These are phyloP conservation scores for Trachelus stipa DNA, from an alignment of 2,888 invertebrate genomes.

Conservation along the genomic window DNA sequence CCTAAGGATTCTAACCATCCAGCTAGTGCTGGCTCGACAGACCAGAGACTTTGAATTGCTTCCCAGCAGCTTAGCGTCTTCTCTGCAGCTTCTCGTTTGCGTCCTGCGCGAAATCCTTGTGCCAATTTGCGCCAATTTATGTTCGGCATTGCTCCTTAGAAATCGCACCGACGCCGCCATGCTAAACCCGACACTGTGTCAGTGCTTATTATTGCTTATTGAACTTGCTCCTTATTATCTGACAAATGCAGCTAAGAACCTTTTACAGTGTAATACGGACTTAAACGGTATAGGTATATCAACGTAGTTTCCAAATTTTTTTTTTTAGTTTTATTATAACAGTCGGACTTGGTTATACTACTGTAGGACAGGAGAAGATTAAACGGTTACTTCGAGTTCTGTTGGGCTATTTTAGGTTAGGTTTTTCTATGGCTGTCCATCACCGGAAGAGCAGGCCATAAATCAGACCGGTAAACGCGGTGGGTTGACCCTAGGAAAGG, in stretches of 20 bases:
- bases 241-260: neutral
- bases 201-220: neutral
- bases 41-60: constrained; percentile 63
- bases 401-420: neutral
- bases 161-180: constrained; percentile 42
- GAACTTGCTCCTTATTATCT: neutral
- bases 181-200: neutral
- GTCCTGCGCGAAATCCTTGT: constrained; percentile 58
- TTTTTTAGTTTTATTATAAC: neutral
- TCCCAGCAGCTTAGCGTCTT: constrained; percentile 62
- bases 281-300: no score
- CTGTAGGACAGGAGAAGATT: neutral
- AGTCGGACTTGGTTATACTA: neutral
- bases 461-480: constrained; percentile 59
- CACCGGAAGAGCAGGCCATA: constrained; percentile 51
- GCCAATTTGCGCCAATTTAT: constrained; percentile 55
- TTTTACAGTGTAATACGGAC: neutral
- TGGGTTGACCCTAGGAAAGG: constrained; percentile 60
- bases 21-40: constrained; percentile 45
- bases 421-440: neutral
- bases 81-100: constrained; percentile 47
- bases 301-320: no score
- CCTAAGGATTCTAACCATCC: constrained; percentile 47
- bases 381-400: neutral
- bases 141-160: constrained; percentile 42